Conservation (phyloP, 37 sponge, comb jelly and placozoan genomes). For the Oopsacas minuta region DNA sequence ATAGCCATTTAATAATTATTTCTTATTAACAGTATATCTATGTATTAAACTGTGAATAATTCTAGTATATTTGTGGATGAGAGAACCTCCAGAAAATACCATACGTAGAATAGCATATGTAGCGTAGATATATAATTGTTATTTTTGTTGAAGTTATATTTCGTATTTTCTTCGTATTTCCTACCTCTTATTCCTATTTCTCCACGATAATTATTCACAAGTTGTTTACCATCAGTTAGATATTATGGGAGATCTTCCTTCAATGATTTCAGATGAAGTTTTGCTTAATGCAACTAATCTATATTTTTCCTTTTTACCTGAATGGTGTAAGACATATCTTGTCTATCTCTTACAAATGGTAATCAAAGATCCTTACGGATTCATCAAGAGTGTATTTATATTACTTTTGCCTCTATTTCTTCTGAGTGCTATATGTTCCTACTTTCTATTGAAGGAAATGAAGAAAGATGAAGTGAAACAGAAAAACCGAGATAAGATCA, state of each 20-base stretch:
- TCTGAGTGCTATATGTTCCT: slow-evolving; percentile 17
- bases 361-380: background rate
- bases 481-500: background rate
- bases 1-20: no score
- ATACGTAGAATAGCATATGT: no score
- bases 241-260: background rate
- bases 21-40: no score
- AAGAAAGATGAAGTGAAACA: slow-evolving; percentile 5
- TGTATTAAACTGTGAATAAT: no score
- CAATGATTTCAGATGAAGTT: background rate
- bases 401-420: background rate
- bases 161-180: background rate
- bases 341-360: background rate
- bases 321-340: background rate
- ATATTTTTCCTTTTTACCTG: slow-evolving; percentile 6
- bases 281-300: background rate
- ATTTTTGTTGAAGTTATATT: background rate
- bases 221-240: background rate
- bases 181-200: background rate
- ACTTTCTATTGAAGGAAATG: background rate
- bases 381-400: background rate
- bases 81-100: no score
- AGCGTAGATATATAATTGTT: no score
- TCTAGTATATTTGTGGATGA: no score
- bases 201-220: background rate